A percentile compares a stretch with the other conserved stretches of the same genome.
phyloP scores from a whole-genome alignment of 1,140 invertebrate species.

The Ectropis grisescens region DNA sequence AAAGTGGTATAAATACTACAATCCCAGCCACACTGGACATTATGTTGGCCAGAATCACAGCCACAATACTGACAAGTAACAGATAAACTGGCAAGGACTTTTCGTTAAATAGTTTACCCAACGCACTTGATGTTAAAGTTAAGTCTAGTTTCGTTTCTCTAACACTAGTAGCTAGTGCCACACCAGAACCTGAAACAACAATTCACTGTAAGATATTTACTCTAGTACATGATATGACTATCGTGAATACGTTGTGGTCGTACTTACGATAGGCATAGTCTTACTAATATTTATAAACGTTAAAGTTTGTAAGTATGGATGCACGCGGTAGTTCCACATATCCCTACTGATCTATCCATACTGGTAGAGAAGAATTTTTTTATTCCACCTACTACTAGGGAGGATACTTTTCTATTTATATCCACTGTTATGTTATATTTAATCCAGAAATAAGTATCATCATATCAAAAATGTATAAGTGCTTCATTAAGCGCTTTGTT shows the following conservation, averaged over 20 bases:
- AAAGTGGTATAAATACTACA: conserved; percentile 23
- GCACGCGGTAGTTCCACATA: too few relatives aligned
- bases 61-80: conserved; percentile 19
- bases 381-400: too few relatives aligned
- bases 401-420: too few relatives aligned
- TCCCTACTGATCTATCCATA: too few relatives aligned
- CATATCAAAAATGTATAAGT: too few relatives aligned
- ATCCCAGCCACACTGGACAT: conserved; percentile 30
- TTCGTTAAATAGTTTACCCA: conserved; percentile 16
- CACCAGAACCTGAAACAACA: conserved; percentile 22
- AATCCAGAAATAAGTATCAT: too few relatives aligned
- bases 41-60: conserved; percentile 21
- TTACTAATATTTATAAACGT: too few relatives aligned
- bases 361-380: too few relatives aligned
- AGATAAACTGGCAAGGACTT: conserved; percentile 16
- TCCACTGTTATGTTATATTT: too few relatives aligned
- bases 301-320: too few relatives aligned
- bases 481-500: too few relatives aligned
- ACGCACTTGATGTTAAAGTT: conserved; percentile 5
- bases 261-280: too few relatives aligned
- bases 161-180: conserved; percentile 20
- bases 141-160: conserved; percentile 10
- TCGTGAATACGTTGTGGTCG: background rate
- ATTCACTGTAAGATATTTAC: background rate
- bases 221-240: background rate